Percentiles rank a stretch among this genome's conserved stretches.
Conservation (phyloP, 2,888 invertebrate genomes). For the Mimas tiliae region DNA sequence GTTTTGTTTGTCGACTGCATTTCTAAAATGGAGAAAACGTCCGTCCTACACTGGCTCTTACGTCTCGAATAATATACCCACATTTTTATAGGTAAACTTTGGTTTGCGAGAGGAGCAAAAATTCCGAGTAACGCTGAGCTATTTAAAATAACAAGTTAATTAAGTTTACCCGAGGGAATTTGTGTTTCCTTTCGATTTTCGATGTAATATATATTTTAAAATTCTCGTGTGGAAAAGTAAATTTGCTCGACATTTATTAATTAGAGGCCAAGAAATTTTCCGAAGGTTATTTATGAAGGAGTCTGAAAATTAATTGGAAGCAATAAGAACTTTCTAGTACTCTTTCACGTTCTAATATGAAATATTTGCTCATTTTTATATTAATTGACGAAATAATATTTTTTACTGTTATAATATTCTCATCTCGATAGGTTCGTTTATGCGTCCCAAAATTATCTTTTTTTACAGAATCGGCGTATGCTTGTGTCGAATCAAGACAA, state of each 20-base stretch:
- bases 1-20: constrained; percentile 52
- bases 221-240: background rate
- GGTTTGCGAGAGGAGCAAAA: background rate
- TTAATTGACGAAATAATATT: no score
- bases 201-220: constrained; percentile 4
- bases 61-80: constrained; percentile 6
- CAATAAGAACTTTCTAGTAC: background rate
- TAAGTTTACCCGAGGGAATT: constrained; percentile 2
- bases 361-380: no score
- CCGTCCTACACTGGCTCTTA: background rate
- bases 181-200: background rate
- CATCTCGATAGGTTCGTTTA: no score
- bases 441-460: no score
- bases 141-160: constrained; percentile 13
- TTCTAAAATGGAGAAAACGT: constrained; percentile 35
- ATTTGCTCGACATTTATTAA: background rate
- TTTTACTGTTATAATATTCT: no score
- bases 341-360: no score
- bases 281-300: background rate
- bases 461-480: no score
- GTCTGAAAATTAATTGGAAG: background rate
- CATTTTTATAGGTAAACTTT: constrained; percentile 13
- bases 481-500: no score
- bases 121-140: background rate
- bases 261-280: background rate